These are phyloP conservation scores for Pristionchus japonicus DNA, from an alignment of 2,888 invertebrate species.

Conservation along the genomic window DNA sequence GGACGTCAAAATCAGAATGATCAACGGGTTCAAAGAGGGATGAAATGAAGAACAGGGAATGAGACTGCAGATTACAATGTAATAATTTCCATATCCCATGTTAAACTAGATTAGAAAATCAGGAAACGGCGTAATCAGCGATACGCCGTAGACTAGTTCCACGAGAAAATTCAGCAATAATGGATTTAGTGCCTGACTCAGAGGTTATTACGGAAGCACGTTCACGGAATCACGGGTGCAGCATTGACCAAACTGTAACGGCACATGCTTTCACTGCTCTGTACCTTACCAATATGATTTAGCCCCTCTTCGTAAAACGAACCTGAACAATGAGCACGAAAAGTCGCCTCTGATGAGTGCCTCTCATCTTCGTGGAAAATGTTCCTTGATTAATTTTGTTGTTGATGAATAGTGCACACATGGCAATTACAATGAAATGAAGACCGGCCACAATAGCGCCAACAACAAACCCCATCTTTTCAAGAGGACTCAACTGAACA, in stretches of 20 bases:
- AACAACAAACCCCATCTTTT: not conserved
- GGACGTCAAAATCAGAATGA: not conserved
- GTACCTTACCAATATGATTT: too few species aligned
- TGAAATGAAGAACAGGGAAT: not conserved
- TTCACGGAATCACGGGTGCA: not conserved
- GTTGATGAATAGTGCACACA: not conserved
- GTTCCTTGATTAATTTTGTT: not conserved
- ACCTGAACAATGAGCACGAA: not conserved
- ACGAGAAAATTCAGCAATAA: not conserved
- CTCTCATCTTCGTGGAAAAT: not conserved
- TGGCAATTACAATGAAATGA: not conserved
- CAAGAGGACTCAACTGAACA: not conserved
- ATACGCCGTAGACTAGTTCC: not conserved
- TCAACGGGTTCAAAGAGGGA: not conserved
- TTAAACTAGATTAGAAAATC: not conserved
- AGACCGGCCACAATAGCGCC: not conserved
- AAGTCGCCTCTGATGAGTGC: not conserved
- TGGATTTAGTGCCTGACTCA: not conserved
- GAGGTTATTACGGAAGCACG: not conserved
- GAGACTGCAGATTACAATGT: not conserved
- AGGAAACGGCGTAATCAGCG: not conserved
- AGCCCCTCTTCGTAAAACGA: not conserved
- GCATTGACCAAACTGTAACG: not conserved
- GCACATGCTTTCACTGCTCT: not conserved
- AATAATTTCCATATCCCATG: not conserved